Conservation (phyloP, 1,140 invertebrate genomes). For the Drosophila quadrilineata region DNA sequence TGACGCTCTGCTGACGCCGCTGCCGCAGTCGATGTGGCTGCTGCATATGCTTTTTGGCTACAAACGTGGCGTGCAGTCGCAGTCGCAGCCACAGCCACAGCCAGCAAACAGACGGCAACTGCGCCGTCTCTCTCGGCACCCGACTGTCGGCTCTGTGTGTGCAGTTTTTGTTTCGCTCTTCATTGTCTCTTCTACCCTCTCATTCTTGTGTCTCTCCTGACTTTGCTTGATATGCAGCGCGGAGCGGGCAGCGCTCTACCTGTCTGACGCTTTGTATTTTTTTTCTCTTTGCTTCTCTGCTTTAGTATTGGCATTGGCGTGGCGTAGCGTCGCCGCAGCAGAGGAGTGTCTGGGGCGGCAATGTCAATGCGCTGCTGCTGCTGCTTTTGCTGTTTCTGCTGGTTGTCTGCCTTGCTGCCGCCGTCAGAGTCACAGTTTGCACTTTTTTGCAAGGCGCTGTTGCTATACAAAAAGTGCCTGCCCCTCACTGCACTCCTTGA, state of each 20-base stretch:
- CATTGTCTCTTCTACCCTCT: background rate
- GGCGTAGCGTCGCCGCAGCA: conserved; percentile 6
- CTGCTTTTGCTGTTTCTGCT: background rate
- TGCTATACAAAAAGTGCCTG: conserved; percentile 39
- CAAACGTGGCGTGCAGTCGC: conserved; percentile 48
- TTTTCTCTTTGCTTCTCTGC: conserved; percentile 37
- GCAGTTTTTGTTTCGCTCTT: conserved; percentile 1
- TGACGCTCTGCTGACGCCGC: conserved; percentile 18
- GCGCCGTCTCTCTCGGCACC: conserved; percentile 7
- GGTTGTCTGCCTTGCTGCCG: background rate
- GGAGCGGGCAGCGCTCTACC: conserved; percentile 39
- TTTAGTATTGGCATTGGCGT: conserved; percentile 31
- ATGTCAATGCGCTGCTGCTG: conserved; percentile 35
- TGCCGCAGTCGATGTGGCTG: conserved; percentile 15
- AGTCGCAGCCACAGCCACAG: conserved; percentile 17
- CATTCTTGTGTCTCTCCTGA: conserved; percentile 33
- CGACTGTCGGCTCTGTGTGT: conserved; percentile 12
- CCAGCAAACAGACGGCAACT: too few relatives aligned
- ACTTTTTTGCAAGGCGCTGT: conserved; percentile 40
- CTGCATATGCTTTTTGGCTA: conserved; percentile 65
- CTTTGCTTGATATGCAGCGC: background rate
- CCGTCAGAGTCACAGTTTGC: conserved; percentile 16
- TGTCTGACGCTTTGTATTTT: conserved; percentile 63
- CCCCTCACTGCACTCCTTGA: background rate
- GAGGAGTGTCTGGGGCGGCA: conserved; percentile 43